Evolutionary conservation across 2,888 invertebrate genomes (phyloP).

Genomic region (Parnassius glacialis): DNA sequence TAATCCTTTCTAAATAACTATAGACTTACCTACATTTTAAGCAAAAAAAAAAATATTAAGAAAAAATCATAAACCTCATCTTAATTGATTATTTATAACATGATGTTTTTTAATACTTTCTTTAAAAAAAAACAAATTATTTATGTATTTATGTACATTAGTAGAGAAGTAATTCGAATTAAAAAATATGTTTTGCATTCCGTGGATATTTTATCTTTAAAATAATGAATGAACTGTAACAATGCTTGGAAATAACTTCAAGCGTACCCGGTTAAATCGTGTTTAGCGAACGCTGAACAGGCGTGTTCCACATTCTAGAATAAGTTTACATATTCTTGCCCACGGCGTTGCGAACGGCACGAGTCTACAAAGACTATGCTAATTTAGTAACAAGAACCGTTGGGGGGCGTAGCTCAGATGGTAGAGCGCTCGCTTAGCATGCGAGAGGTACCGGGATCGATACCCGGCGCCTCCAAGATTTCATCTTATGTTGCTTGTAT

Average conservation of each 20-base stretch:
- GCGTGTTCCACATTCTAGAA: conserved; percentile 7
- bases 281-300: not conserved
- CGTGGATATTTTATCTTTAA: no score
- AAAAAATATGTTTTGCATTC: no score
- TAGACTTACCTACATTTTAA: no score
- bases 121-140: no score
- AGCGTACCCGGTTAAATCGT: not conserved
- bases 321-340: conserved; percentile 4
- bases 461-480: conserved; percentile 76
- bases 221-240: not conserved
- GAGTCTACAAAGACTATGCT: conserved; percentile 42
- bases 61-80: no score
- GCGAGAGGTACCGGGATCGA: conserved; percentile 81
- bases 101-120: no score
- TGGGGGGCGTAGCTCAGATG: conserved; percentile 80
- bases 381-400: conserved; percentile 50
- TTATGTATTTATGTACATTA: no score
- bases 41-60: no score
- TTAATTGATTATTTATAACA: no score
- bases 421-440: conserved; percentile 82
- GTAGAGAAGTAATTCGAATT: no score
- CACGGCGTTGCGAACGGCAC: conserved; percentile 16
- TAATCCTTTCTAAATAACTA: no score
- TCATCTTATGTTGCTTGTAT: not conserved
- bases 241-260: not conserved